Percentiles rank a stretch among this genome's conserved stretches.
Evolutionary conservation across 2,113 vertebrate species (phyloP).

Genomic region (Aptenodytes forsteri): DNA sequence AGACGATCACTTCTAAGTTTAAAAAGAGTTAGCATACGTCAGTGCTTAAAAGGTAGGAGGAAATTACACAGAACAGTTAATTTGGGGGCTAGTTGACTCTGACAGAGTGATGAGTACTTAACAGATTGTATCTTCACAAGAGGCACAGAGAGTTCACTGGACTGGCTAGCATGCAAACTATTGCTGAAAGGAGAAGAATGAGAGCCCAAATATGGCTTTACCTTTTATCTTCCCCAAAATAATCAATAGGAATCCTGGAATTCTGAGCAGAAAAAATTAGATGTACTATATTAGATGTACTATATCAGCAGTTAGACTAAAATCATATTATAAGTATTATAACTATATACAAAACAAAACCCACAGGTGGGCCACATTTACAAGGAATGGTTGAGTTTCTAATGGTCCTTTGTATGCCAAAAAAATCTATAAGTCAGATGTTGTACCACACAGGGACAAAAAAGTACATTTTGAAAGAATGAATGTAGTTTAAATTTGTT

Average conservation of each 20-base stretch:
- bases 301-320: background rate
- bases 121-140: conserved; percentile 8
- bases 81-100: conserved; percentile 42
- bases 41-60: conserved; percentile 28
- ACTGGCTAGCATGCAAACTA: background rate
- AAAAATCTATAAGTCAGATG: background rate
- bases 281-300: background rate
- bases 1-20: conserved; percentile 34
- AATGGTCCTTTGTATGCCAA: background rate
- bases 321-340: background rate
- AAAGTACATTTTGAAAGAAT: background rate
- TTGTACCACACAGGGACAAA: background rate
- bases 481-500: background rate
- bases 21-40: conserved; percentile 8
- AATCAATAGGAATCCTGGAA: background rate
- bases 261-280: background rate
- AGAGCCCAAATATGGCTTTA: background rate
- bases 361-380: background rate
- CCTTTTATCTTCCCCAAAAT: background rate
- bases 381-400: background rate
- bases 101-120: conserved; percentile 25
- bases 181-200: background rate
- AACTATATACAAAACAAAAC: background rate
- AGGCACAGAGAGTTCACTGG: background rate
- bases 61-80: conserved; percentile 17